Evolutionary conservation across 2,888 invertebrate genomes (phyloP).

Genomic region (Odontothrips loti): DNA sequence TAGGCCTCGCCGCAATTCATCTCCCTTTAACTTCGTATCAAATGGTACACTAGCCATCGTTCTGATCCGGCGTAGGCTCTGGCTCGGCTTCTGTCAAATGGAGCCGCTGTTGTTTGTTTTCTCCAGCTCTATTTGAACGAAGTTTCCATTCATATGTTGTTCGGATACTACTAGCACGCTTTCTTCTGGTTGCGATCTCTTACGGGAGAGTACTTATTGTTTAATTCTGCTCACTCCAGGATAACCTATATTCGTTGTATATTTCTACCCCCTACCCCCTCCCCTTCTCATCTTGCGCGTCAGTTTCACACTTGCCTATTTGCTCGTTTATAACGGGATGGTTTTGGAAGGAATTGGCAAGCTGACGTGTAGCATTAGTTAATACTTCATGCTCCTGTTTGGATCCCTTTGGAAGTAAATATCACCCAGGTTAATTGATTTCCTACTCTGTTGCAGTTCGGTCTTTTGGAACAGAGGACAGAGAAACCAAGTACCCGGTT

Average conservation of each 20-base stretch:
- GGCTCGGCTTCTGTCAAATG: conserved; percentile 24
- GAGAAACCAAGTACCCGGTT: conserved; percentile 91
- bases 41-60: too few relatives aligned
- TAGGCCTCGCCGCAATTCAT: too few relatives aligned
- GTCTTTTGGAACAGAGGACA: conserved; percentile 98
- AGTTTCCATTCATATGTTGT: too few relatives aligned
- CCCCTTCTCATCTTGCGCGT: not conserved
- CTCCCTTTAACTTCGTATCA: too few relatives aligned
- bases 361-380: too few relatives aligned
- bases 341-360: too few relatives aligned
- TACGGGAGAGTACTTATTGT: too few relatives aligned
- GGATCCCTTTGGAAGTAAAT: not conserved
- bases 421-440: conserved; percentile 27
- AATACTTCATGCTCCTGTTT: not conserved
- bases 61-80: not conserved
- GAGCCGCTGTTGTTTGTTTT: conserved; percentile 10
- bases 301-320: not conserved
- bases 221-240: not conserved
- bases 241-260: not conserved
- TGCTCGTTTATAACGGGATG: not conserved
- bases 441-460: conserved; percentile 65
- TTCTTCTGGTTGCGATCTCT: too few relatives aligned
- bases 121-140: not conserved
- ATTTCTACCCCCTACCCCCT: not conserved
- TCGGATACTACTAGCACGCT: too few relatives aligned